These are phyloP conservation scores for Tolmerus cingulatus DNA, from an alignment of 2,888 invertebrate species.

Conservation along the genomic window DNA sequence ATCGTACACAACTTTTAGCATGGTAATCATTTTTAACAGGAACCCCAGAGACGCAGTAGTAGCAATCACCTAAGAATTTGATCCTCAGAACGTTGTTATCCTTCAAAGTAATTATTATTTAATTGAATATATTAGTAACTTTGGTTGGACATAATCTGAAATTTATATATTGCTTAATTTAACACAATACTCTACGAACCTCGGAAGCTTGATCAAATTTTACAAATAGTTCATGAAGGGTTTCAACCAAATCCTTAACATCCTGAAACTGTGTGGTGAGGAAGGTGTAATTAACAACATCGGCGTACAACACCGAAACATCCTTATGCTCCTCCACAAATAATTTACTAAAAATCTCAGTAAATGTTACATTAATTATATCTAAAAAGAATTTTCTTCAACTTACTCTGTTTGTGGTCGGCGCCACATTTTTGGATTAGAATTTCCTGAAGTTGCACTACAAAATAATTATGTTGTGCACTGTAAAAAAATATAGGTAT, in stretches of 20 bases:
- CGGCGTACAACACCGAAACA: conserved; percentile 90
- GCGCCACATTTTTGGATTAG: conserved; percentile 53
- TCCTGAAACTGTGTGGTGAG: conserved; percentile 80
- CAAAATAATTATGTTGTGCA: not conserved
- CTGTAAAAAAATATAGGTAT: not conserved
- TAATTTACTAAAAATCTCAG: conserved; percentile 70
- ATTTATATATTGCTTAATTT: not conserved
- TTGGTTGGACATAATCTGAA: not conserved
- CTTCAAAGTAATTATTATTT: conserved; percentile 57
- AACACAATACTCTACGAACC: conserved; percentile 63
- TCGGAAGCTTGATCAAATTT: conserved; percentile 91
- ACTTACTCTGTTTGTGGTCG: conserved; percentile 60
- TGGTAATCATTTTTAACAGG: conserved; percentile 80
- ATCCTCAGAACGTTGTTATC: conserved; percentile 82
- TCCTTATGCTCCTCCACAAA: conserved; percentile 88
- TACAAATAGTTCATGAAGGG: conserved; percentile 89
- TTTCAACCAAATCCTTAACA: conserved; percentile 83
- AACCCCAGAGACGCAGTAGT: conserved; percentile 90
- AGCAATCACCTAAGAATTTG: conserved; percentile 93
- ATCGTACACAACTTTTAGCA: conserved; percentile 88
- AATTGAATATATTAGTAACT: not conserved
- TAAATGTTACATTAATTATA: not conserved
- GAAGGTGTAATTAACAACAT: conserved; percentile 91
- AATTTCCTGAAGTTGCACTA: not conserved
- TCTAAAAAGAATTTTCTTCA: not conserved